These are phyloP conservation scores for Drosophila funebris DNA, from an alignment of 1,140 invertebrate species.

Conservation along the genomic window DNA sequence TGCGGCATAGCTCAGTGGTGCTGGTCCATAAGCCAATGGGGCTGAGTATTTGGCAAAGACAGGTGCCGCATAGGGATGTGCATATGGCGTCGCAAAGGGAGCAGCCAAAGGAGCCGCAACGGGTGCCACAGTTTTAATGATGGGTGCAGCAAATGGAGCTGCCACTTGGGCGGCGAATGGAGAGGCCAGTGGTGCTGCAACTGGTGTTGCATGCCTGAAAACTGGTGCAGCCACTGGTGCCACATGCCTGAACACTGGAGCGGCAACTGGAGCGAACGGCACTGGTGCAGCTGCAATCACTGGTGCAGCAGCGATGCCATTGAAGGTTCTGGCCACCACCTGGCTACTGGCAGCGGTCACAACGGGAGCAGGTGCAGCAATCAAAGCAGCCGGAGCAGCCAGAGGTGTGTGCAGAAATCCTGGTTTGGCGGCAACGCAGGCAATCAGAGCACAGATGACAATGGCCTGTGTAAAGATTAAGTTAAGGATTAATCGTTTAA, in stretches of 20 bases:
- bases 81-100: constrained; percentile 41
- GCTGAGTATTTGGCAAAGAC: constrained; percentile 51
- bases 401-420: constrained; percentile 70
- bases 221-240: constrained; percentile 44
- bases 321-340: constrained; percentile 84
- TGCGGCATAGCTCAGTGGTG: constrained; percentile 54
- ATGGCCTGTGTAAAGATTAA: constrained; percentile 39
- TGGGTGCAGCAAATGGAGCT: constrained; percentile 49
- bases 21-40: constrained; percentile 60
- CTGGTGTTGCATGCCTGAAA: constrained; percentile 42
- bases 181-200: constrained; percentile 43
- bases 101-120: constrained; percentile 44
- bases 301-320: constrained; percentile 80
- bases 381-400: constrained; percentile 56
- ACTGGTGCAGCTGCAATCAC: constrained; percentile 58
- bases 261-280: constrained; percentile 40
- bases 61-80: constrained; percentile 48
- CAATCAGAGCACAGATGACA: constrained; percentile 76
- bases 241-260: constrained; percentile 50
- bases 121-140: constrained; percentile 48
- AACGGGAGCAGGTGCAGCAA: constrained; percentile 77
- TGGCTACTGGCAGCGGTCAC: constrained; percentile 84
- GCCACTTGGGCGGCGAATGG: constrained; percentile 55
- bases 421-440: constrained; percentile 80
- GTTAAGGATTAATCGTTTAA: background rate